Evolutionary conservation across 2,113 vertebrate species (phyloP).

Genomic region (Rhinolophus sinicus): DNA sequence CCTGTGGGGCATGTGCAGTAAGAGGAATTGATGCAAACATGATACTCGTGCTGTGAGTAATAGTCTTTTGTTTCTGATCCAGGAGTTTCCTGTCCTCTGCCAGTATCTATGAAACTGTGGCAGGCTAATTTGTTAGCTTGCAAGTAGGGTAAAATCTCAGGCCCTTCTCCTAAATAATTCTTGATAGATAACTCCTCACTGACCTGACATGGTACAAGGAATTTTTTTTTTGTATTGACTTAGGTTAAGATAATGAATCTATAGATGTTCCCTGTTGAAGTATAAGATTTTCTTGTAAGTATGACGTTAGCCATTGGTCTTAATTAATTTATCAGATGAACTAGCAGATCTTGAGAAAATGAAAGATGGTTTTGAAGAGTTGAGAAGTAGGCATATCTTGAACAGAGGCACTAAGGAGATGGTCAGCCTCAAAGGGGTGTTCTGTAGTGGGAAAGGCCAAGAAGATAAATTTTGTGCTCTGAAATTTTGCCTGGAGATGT

Average conservation of each 20-base stretch:
- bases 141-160: neutral
- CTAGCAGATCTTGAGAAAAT: conserved; percentile 43
- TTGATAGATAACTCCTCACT: conserved; percentile 31
- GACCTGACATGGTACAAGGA: neutral
- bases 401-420: neutral
- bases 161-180: neutral
- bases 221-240: neutral
- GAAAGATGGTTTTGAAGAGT: conserved; percentile 41
- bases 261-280: neutral
- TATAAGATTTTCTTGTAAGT: conserved; percentile 16
- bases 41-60: neutral
- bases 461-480: conserved; percentile 60
- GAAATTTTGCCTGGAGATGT: conserved; percentile 63
- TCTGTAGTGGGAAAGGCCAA: neutral
- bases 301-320: neutral
- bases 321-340: conserved; percentile 51
- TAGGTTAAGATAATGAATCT: conserved; percentile 27
- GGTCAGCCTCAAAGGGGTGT: neutral
- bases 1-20: neutral
- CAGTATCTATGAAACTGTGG: conserved; percentile 28
- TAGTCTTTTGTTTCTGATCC: neutral
- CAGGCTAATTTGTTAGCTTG: neutral
- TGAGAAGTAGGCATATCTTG: neutral
- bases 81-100: neutral
- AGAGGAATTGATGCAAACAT: neutral